Evolutionary conservation across 1,140 invertebrate genomes (phyloP), one percentile per base, ranked within the genome.

Genomic region (Anoplophora glabripennis): DNA sequence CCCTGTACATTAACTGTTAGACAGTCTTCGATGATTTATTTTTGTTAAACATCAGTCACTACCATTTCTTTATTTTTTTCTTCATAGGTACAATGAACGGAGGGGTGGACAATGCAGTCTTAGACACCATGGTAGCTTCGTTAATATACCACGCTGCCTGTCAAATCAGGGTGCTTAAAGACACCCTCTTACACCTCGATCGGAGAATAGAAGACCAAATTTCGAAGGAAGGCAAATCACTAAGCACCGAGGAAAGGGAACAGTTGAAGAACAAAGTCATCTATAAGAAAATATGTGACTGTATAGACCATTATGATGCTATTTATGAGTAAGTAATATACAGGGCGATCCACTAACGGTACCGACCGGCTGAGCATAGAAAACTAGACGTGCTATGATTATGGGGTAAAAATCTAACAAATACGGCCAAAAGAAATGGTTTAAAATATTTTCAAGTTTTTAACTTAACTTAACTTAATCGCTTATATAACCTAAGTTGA

Each of bases 131-230:
- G n/a, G 59, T 62, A 7, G 63, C 64, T 4, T 66, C 66, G 12
- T 64, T 71, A 36, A 68, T 70, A 0, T 65, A 61, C 44, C 53
- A 70, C 36, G 62, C 63, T 14, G 63, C 62, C 45, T 56, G 53
- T 12, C 68, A 74, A 61, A 60, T 71, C 21, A 46, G 72, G 61
- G 65, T 74, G 14, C 56, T 70, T 14, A 68, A 64, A 41, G 59
- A 71, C 47, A 69, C 64, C 37, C 52, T 73, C 1, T 7, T 44
- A n/a, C 14, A 57, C 44, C 36, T 66, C 2, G 48, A 48, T 12
- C 14, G 42, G 14, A 56, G 57, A 11, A 14, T 36, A 10, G 52
- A 61, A 42, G 18, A 42, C 17, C 18, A 37, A 36, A 44, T 58
- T 4, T 21, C 15, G 3, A 36, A 38, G 11, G 56, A 52, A 7